Conservation (phyloP, 2,113 vertebrate genomes). For the Mormyrus iriodes region DNA sequence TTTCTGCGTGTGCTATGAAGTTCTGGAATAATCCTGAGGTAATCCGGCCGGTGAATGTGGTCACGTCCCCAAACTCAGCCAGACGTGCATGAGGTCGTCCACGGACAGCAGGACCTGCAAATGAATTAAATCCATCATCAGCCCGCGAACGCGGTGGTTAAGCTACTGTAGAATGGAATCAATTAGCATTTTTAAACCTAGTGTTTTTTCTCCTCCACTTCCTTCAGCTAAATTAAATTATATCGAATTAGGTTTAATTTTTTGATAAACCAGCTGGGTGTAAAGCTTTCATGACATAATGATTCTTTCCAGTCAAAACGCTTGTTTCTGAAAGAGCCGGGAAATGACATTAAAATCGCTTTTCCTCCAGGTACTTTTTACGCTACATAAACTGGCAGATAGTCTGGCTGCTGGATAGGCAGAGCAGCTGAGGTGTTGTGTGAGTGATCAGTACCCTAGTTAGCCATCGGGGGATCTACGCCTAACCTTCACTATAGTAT, state of each 20-base stretch:
- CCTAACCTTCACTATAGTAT: neutral
- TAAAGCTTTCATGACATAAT: slow-evolving; percentile 10
- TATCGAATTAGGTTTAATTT: slow-evolving; percentile 20
- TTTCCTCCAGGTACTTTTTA: slow-evolving; percentile 14
- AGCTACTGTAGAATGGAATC: slow-evolving; percentile 7
- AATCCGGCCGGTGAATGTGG: neutral
- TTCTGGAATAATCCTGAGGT: neutral
- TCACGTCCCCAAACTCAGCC: neutral
- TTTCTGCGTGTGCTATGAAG: neutral
- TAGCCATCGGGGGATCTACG: neutral
- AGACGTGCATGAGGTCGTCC: neutral
- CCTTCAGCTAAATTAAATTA: slow-evolving; percentile 23
- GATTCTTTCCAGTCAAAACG: neutral
- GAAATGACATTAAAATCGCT: neutral
- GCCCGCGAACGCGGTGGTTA: neutral
- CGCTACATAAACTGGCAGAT: neutral
- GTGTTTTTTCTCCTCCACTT: neutral
- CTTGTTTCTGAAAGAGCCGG: neutral
- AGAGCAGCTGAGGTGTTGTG: neutral
- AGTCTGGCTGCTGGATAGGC: neutral
- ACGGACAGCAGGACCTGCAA: neutral
- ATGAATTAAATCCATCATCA: neutral
- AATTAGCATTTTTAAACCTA: slow-evolving; percentile 4
- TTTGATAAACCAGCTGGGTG: slow-evolving; percentile 7
- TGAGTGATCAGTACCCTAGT: neutral